phyloP scores from a whole-genome alignment of 2,888 invertebrate species.

The Oligia fasciuncula region DNA sequence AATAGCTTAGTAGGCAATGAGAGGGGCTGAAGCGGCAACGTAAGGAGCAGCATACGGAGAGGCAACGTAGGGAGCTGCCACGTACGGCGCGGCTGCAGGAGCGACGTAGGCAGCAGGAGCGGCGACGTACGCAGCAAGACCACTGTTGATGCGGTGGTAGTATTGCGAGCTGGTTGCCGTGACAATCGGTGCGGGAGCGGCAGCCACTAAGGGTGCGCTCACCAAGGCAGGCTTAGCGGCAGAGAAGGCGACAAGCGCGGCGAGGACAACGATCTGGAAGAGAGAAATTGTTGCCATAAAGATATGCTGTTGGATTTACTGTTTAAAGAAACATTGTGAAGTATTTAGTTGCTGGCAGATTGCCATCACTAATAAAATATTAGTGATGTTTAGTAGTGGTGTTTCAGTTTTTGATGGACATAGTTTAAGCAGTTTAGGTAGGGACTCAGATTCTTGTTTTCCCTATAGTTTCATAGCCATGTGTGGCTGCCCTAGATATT shows the following conservation, averaged over 20 bases:
- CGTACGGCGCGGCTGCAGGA: slow-evolving; percentile 75
- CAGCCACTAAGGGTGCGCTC: slow-evolving; percentile 80
- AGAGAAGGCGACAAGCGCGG: slow-evolving; percentile 81
- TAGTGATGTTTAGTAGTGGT: too few relatives aligned
- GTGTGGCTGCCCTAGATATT: neutral
- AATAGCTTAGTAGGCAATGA: slow-evolving; percentile 70
- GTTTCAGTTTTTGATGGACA: neutral
- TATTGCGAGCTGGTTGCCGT: slow-evolving; percentile 93
- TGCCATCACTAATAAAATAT: neutral
- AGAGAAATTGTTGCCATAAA: neutral
- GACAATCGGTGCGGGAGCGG: slow-evolving; percentile 87
- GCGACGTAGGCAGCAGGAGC: slow-evolving; percentile 83
- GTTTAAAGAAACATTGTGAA: neutral
- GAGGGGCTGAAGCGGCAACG: slow-evolving; percentile 66
- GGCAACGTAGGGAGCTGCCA: slow-evolving; percentile 67
- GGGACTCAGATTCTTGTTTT: neutral
- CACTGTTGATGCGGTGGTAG: slow-evolving; percentile 91
- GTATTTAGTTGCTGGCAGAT: neutral
- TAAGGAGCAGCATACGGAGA: slow-evolving; percentile 69
- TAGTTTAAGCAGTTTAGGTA: neutral
- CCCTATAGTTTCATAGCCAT: neutral
- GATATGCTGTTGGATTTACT: neutral
- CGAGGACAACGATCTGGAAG: slow-evolving; percentile 80
- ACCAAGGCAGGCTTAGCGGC: slow-evolving; percentile 81
- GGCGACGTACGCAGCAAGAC: slow-evolving; percentile 84